Evolutionary conservation across 2,797 vertebrate species (phyloP).

Genomic region (Anisognathus igniventris): DNA sequence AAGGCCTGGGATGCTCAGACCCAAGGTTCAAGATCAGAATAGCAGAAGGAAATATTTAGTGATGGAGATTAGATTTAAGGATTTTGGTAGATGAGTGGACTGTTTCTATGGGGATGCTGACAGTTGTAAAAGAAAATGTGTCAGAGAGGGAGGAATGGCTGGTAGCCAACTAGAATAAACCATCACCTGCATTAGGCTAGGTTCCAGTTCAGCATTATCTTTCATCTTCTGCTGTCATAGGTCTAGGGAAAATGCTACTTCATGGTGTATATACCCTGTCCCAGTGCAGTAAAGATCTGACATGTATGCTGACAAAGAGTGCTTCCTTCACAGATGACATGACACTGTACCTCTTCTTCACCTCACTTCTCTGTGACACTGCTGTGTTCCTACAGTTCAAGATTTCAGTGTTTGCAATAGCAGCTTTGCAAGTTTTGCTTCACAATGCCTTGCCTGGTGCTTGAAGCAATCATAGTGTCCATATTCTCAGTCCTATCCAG

Average conservation of each 20-base stretch:
- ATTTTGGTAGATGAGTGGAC: background rate
- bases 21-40: background rate
- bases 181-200: background rate
- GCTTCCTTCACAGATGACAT: background rate
- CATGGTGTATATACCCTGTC: background rate
- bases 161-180: background rate
- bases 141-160: background rate
- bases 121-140: background rate
- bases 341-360: background rate
- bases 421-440: background rate
- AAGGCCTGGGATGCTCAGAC: background rate
- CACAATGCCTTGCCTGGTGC: background rate
- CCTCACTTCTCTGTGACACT: background rate
- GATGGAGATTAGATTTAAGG: background rate
- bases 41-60: slow-evolving; percentile 1
- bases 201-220: background rate
- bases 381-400: background rate
- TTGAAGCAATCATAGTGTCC: background rate
- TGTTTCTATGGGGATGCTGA: background rate
- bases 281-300: background rate
- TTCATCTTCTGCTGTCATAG: background rate
- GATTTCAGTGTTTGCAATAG: background rate
- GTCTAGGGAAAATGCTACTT: background rate
- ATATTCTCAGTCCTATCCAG: background rate
- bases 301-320: background rate